A percentile compares a stretch with the other conserved stretches of the same genome.
These are phyloP conservation scores for Baronia brevicornis DNA, from an alignment of 2,888 invertebrate genomes.

Conservation along the genomic window DNA sequence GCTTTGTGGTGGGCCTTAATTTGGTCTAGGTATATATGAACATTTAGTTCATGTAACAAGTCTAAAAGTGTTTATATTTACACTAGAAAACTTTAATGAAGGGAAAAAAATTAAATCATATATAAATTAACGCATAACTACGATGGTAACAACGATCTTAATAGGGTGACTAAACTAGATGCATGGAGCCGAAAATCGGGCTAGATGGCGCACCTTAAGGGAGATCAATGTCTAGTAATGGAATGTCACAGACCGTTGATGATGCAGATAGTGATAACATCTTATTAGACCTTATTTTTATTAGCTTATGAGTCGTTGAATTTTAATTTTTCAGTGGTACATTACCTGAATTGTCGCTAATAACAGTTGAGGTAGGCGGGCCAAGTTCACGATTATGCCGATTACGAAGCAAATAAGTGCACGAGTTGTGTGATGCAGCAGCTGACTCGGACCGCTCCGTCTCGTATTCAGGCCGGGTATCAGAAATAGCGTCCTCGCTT, in stretches of 20 bases:
- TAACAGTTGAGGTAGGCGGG: conserved; percentile 52
- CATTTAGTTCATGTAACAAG: conserved; percentile 7
- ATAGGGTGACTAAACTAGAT: too few species aligned
- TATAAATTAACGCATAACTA: too few species aligned
- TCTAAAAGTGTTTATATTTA: conserved; percentile 1
- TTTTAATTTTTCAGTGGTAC: conserved; percentile 1
- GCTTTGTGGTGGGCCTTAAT: conserved; percentile 22
- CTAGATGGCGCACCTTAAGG: too few species aligned
- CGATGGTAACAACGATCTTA: too few species aligned
- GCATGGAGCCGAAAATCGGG: too few species aligned
- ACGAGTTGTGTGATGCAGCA: conserved; percentile 31
- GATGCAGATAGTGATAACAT: too few species aligned
- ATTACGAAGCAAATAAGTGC: conserved; percentile 48
- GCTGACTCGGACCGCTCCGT: conserved; percentile 41
- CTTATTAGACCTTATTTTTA: too few species aligned
- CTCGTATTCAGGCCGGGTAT: conserved; percentile 41
- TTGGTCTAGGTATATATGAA: conserved; percentile 8
- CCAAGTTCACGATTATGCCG: conserved; percentile 48
- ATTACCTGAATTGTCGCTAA: conserved; percentile 57
- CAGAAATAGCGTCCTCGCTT: conserved; percentile 32
- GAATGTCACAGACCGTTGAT: too few species aligned
- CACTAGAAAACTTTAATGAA: too few species aligned
- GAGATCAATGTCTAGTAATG: too few species aligned
- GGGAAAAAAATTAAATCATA: too few species aligned
- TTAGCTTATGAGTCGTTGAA: not conserved